Evolutionary conservation across 1,140 invertebrate species (phyloP).

Genomic region (Anastrepha obliqua): DNA sequence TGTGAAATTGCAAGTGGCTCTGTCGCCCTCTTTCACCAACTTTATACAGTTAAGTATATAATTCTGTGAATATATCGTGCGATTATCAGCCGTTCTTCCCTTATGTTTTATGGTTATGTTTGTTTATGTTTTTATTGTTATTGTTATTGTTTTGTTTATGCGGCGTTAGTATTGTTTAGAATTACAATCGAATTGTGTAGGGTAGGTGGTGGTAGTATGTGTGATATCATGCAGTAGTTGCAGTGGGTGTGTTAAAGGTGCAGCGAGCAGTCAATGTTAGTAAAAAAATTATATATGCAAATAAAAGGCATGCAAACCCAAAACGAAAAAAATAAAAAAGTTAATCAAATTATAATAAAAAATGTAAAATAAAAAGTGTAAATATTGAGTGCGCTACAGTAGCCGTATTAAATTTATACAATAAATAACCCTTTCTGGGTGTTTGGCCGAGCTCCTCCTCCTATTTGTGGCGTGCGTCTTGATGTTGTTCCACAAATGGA

Average conservation of each 20-base stretch:
- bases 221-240: neutral
- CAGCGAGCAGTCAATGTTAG: slow-evolving; percentile 19
- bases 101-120: too few relatives aligned
- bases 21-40: slow-evolving; percentile 54
- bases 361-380: neutral
- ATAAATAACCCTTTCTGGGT: too few relatives aligned
- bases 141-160: neutral
- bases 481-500: too few relatives aligned
- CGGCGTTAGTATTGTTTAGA: slow-evolving; percentile 8
- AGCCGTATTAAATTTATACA: too few relatives aligned
- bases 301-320: slow-evolving; percentile 1
- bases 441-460: too few relatives aligned
- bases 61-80: slow-evolving; percentile 56
- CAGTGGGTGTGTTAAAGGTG: slow-evolving; percentile 6
- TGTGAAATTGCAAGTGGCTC: slow-evolving; percentile 56
- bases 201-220: neutral
- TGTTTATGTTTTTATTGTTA: neutral
- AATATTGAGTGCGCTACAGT: neutral
- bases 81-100: slow-evolving; percentile 46
- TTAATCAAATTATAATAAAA: neutral
- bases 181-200: neutral
- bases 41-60: slow-evolving; percentile 55
- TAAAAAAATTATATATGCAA: slow-evolving; percentile 4
- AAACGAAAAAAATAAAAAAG: slow-evolving; percentile 19
- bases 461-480: too few relatives aligned